These are phyloP conservation scores for Synanthedon tipuliformis DNA, from an alignment of 2,888 invertebrate species.

Conservation along the genomic window DNA sequence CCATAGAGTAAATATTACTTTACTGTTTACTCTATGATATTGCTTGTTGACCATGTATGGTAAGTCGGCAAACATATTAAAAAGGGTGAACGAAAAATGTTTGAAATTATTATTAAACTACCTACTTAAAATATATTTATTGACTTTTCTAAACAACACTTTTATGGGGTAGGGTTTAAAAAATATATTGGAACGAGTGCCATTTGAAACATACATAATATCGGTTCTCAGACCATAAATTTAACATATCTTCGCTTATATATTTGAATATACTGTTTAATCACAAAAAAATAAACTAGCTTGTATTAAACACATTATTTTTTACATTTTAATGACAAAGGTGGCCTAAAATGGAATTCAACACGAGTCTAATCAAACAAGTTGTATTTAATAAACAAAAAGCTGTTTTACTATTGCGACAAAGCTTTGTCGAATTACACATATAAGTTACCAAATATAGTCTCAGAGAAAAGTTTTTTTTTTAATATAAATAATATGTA, in stretches of 20 bases:
- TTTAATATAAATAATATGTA: not conserved
- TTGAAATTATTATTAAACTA: too few species aligned
- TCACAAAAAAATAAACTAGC: not conserved
- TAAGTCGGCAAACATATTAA: too few species aligned
- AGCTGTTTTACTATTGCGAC: not conserved
- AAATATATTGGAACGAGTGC: constrained; percentile 6
- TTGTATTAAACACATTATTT: not conserved
- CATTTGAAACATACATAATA: constrained; percentile 14
- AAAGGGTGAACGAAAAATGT: too few species aligned
- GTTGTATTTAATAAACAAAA: too few species aligned
- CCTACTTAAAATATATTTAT: too few species aligned
- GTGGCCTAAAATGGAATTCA: not conserved
- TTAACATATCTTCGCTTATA: constrained; percentile 12
- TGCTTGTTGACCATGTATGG: too few species aligned
- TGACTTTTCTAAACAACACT: too few species aligned
- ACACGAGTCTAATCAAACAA: too few species aligned
- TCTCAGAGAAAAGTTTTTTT: not conserved
- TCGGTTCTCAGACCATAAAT: constrained; percentile 12
- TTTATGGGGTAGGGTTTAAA: too few species aligned
- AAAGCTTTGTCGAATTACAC: not conserved
- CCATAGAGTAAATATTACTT: too few species aligned
- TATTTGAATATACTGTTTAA: not conserved
- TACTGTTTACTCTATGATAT: too few species aligned
- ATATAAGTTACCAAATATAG: not conserved
- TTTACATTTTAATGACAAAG: too few species aligned